phyloP scores from a whole-genome alignment of 2,797 vertebrate genomes.

The Acrossocheilus wenchowensis region DNA sequence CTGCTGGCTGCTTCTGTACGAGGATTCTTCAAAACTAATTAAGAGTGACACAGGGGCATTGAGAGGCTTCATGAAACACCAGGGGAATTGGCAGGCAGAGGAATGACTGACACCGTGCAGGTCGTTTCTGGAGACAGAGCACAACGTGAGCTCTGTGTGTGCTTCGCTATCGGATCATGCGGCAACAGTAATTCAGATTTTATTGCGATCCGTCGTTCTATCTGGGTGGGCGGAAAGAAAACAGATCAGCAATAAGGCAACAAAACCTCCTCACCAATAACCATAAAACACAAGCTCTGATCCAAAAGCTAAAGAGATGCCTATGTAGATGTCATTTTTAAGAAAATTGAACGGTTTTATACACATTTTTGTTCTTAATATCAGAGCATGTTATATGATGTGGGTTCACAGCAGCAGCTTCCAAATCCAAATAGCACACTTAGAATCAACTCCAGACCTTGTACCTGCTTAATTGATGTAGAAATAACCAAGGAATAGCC shows the following conservation, averaged over 20 bases:
- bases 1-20: constrained; percentile 49
- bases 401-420: no score
- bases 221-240: not conserved
- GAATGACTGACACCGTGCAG: not conserved
- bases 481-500: no score
- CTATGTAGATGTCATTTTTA: not conserved
- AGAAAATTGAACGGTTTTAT: not conserved
- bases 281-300: not conserved
- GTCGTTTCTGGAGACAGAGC: constrained; percentile 15
- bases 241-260: not conserved
- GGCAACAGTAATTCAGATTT: constrained; percentile 40
- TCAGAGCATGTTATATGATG: no score
- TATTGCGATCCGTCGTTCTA: constrained; percentile 2
- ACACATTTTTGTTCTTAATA: no score
- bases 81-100: constrained; percentile 23
- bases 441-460: no score
- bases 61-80: constrained; percentile 53
- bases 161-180: not conserved
- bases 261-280: not conserved
- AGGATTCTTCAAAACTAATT: constrained; percentile 61
- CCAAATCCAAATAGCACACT: no score
- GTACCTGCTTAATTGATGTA: no score
- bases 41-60: constrained; percentile 48
- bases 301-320: not conserved
- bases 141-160: not conserved